Evolutionary conservation across 2,888 invertebrate genomes (phyloP), one percentile per base, ranked within the genome.

Genomic region (Polydrusus tereticollis): DNA sequence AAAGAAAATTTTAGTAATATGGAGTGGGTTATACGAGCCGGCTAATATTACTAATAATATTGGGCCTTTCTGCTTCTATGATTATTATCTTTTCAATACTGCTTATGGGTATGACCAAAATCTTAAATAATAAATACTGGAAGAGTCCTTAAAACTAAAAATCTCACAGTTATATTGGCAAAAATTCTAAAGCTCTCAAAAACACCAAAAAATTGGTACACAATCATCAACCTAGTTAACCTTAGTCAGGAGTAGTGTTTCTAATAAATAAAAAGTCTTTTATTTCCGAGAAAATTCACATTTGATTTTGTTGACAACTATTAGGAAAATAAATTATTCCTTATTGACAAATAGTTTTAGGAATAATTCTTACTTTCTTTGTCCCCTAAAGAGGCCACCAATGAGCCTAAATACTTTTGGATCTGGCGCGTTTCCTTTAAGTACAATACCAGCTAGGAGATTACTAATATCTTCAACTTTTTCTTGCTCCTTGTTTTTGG

Each of bases 361-460:
- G 16, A 23, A 18, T 5, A 10, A 23, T 57, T 6, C 12, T 41
- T 58, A 38, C 23, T 41, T n/a, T n/a, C 12, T 58, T 5, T 41
- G 14, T n/a, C 14, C 21, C 16, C 43, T 41, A 55, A 73, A 63
- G 14, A 74, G 21, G 10, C 52, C 64, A 16, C 74, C 74, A 38
- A 75, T 58, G 14, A 84, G 80, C 38, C 83, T 81, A 26, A 86
- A 77, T 47, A 85, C 79, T 70, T 80, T 83, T 3, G 81, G 74
- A 69, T 85, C 83, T 3, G 83, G 80, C n/a, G 81, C 78, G 5
- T 81, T 77, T 58, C 83, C 84, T 65, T 79, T 78, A 57, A 83
- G 67, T 33, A 83, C 81, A 33, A 84, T 80, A 70, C 82, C 83
- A 29, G 83, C 81, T 50, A 85, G 78, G 26, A 83, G 83, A 64